These are phyloP conservation scores for Nomada hirtipes DNA, from an alignment of 2,888 invertebrate species.

Conservation along the genomic window DNA sequence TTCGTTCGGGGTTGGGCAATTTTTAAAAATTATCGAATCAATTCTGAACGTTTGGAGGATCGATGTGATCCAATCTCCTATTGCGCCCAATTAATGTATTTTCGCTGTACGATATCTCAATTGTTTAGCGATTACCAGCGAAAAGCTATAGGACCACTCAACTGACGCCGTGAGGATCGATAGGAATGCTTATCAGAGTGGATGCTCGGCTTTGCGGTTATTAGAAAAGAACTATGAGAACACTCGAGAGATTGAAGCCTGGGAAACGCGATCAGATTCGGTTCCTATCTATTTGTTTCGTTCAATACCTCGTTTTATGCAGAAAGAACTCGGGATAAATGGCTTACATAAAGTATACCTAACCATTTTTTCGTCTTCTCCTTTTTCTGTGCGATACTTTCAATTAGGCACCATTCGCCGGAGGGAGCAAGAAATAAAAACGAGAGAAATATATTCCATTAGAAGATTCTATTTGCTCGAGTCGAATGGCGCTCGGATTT, in stretches of 20 bases:
- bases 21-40: constrained; percentile 6
- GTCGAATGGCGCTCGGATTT: constrained; percentile 20
- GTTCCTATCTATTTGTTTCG: background rate
- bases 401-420: too few species aligned
- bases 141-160: background rate
- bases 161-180: constrained; percentile 5
- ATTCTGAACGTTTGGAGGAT: background rate
- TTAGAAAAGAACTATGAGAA: constrained; percentile 10
- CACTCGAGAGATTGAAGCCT: constrained; percentile 7
- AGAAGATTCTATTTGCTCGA: background rate
- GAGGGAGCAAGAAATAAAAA: too few species aligned
- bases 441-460: too few species aligned
- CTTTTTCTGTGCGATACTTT: too few species aligned
- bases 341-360: too few species aligned
- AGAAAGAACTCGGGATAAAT: too few species aligned
- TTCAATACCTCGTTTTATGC: too few species aligned
- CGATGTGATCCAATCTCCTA: too few species aligned
- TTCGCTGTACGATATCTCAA: background rate
- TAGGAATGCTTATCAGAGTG: constrained; percentile 22
- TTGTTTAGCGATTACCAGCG: background rate
- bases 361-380: too few species aligned
- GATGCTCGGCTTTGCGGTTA: constrained; percentile 1
- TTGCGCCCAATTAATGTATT: background rate
- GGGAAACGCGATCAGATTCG: constrained; percentile 17
- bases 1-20: background rate